Conservation (phyloP, 2,797 vertebrate genomes). For the Pempheris klunzingeri region DNA sequence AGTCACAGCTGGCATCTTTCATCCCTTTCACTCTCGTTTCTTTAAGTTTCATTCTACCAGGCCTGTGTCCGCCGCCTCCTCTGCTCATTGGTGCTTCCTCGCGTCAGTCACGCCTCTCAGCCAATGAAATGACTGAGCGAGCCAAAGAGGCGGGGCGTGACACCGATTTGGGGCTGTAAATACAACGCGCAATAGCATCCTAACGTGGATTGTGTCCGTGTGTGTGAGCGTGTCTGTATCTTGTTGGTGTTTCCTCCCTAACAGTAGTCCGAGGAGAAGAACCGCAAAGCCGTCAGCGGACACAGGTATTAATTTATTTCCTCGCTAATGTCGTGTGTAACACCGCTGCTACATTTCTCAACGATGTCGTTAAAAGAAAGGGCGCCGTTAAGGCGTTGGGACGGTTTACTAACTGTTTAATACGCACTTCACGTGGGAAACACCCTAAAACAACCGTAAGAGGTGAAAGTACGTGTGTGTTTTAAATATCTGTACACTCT, state of each 20-base stretch:
- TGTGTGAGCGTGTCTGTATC: no score
- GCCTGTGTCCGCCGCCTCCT: rapidly evolving
- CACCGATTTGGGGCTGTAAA: rapidly evolving
- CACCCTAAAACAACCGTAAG: not conserved
- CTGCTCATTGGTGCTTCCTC: rapidly evolving
- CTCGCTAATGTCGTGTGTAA: rapidly evolving
- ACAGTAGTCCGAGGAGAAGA: rapidly evolving
- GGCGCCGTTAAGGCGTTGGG: not conserved
- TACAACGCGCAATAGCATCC: not conserved
- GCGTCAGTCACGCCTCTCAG: not conserved
- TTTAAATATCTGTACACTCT: no score
- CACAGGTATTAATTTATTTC: constrained; percentile 13
- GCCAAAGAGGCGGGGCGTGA: constrained; percentile 14
- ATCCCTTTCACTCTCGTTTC: constrained; percentile 28
- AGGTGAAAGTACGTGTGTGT: not conserved
- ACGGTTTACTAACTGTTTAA: not conserved
- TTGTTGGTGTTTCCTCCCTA: not conserved
- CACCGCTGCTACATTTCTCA: not conserved
- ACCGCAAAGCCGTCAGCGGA: rapidly evolving
- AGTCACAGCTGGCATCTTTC: no score
- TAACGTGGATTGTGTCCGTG: no score
- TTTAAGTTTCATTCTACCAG: constrained; percentile 17
- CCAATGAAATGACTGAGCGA: constrained; percentile 34
- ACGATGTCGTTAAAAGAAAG: not conserved
- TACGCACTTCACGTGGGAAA: no score